Conservation (phyloP, 2,797 vertebrate genomes). For the Pteropus rufus region DNA sequence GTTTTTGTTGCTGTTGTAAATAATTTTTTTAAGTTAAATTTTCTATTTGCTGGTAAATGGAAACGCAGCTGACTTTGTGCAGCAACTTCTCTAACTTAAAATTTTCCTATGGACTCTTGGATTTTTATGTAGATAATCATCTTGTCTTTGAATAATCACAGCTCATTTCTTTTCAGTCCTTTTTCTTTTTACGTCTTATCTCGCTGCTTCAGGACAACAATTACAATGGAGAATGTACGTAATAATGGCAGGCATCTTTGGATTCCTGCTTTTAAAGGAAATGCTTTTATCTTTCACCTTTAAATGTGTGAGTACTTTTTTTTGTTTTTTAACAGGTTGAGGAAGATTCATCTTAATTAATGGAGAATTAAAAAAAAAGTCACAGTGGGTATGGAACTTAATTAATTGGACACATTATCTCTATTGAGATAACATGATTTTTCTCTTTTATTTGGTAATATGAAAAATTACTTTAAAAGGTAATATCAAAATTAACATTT, state of each 20-base stretch:
- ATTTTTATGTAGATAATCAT: neutral
- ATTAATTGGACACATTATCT: neutral
- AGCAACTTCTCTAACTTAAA: neutral
- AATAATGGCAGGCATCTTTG: neutral
- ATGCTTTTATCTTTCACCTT: neutral
- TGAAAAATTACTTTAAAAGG: neutral
- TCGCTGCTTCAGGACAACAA: rapidly evolving
- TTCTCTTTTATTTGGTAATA: neutral
- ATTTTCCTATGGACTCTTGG: neutral
- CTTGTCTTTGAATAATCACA: neutral
- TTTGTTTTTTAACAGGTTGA: neutral
- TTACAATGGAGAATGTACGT: neutral
- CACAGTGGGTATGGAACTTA: neutral
- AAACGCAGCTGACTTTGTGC: neutral
- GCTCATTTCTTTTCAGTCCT: neutral
- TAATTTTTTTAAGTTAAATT: neutral
- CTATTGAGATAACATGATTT: neutral
- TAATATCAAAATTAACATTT: neutral
- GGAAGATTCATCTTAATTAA: neutral
- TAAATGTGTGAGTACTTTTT: neutral
- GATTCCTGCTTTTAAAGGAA: neutral
- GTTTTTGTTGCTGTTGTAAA: neutral
- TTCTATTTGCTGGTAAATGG: neutral
- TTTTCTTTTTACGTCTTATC: neutral
- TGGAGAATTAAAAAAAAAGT: neutral